Base-by-base conservation (phyloP, 2,113 vertebrate genomes). In the Onychorhynchus coronatus region DNA sequence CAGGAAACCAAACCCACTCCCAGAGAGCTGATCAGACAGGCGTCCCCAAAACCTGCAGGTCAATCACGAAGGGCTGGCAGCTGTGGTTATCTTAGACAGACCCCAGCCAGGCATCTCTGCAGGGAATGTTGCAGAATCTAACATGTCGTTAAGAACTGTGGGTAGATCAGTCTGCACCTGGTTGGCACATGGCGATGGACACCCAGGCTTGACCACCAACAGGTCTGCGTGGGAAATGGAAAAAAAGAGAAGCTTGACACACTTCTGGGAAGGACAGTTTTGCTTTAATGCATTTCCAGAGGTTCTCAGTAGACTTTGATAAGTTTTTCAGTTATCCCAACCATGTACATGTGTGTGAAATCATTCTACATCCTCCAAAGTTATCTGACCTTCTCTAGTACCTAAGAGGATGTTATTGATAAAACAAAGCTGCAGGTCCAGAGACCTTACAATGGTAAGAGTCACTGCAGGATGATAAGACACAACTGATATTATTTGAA, bases 181-280 rank as follows among this genome's bases (percentile, higher is more conserved):
- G 35, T 31, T 83, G 82, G n/a, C 4, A 4, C 41, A 24, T 0
- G 1, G 37, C 46, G 20, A 5, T 21, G 24, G 12, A 55, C 7
- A 30, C 10, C 16, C 46, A 58, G 53, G 41, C 25, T 21, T 73
- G 53, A 70, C 58, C 53, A 70, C 74, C 58, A 66, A 37, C 1
- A 0, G 14, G n/a, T 65, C 52, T 56, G 8, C 7, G 18, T 70
- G 28, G 44, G 78, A 94, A 82, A n/a, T 16, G 14, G 4, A 15
- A 52, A 15, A 52, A 77, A 76, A 37, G 27, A 55, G 74, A 88
- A 76, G 20, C 7, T 83, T 73, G 31, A 19, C 6, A 25, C 11
- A 46, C 5, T 53, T 73, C 90, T 88, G 15, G 53, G 46, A 84
- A 94, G 61, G 37, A 55, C 5, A 4, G 10, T 5, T 55, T 85